These are phyloP conservation scores for Drosophila truncata DNA, from an alignment of 1,140 invertebrate genomes.

Conservation along the genomic window DNA sequence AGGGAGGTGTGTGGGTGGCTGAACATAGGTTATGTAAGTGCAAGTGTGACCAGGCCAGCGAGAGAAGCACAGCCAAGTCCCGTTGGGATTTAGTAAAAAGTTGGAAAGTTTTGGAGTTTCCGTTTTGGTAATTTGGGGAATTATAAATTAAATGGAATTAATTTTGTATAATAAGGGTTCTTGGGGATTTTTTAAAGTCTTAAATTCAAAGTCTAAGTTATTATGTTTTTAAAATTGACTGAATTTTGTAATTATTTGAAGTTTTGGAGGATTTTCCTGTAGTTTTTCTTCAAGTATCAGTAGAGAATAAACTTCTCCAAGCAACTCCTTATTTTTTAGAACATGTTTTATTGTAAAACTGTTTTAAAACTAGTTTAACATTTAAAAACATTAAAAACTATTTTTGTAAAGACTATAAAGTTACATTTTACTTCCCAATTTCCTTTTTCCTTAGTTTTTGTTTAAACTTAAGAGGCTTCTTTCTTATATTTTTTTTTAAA, in stretches of 20 bases:
- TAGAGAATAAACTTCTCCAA: too few relatives aligned
- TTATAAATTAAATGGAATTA: neutral
- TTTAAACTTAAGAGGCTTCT: too few relatives aligned
- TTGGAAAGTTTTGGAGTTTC: neutral
- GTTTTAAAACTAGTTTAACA: too few relatives aligned
- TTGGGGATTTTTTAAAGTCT: neutral
- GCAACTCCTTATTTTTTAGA: too few relatives aligned
- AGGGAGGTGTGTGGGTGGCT: slow-evolving; percentile 2
- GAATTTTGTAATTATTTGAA: too few relatives aligned
- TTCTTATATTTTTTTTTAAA: neutral
- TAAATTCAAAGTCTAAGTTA: neutral
- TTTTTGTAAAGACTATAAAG: too few relatives aligned
- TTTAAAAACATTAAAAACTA: too few relatives aligned
- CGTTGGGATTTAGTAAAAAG: neutral
- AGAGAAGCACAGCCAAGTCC: neutral
- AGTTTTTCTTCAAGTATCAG: neutral
- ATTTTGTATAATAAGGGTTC: neutral
- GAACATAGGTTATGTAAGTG: slow-evolving; percentile 11
- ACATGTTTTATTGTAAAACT: too few relatives aligned
- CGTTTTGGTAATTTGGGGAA: neutral
- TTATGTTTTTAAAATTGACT: too few relatives aligned
- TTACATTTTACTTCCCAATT: too few relatives aligned
- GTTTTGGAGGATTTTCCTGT: neutral
- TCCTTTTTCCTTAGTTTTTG: too few relatives aligned
- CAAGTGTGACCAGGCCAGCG: slow-evolving; percentile 5